Evolutionary conservation across 2,797 vertebrate species (phyloP).

Genomic region (Pampus argenteus): DNA sequence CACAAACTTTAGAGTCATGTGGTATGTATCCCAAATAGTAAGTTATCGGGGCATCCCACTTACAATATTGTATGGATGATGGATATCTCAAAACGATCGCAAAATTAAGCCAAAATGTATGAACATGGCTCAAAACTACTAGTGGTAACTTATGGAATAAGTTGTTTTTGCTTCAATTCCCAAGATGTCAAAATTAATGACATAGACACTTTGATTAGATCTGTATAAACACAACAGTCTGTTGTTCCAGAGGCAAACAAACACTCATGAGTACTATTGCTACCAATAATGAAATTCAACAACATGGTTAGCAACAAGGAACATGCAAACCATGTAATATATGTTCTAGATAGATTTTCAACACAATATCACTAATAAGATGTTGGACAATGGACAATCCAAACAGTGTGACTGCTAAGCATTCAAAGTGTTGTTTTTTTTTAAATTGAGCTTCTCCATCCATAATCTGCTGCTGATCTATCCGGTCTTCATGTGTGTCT

Average conservation of each 20-base stretch:
- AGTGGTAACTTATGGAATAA: too few relatives aligned
- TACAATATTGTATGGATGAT: too few relatives aligned
- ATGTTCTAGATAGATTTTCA: not conserved
- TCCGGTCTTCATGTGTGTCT: constrained; percentile 9
- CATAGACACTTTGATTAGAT: not conserved
- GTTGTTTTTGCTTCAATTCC: not conserved
- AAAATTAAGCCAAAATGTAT: too few relatives aligned
- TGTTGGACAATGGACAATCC: not conserved
- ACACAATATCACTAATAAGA: not conserved
- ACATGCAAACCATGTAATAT: not conserved
- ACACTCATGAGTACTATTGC: not conserved
- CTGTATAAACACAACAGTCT: not conserved
- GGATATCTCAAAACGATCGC: too few relatives aligned
- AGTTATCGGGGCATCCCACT: too few relatives aligned
- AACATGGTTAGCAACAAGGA: not conserved
- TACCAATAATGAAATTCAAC: not conserved
- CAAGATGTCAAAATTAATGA: not conserved
- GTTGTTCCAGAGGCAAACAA: not conserved
- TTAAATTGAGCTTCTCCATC: constrained; percentile 15
- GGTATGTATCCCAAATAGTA: too few relatives aligned
- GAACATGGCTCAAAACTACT: too few relatives aligned
- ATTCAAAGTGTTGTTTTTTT: too few relatives aligned
- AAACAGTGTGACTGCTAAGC: not conserved
- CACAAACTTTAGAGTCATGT: too few relatives aligned
- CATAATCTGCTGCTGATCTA: not conserved